A percentile compares a stretch with the other conserved stretches of the same genome.
These are phyloP conservation scores for Perca fluviatilis DNA, from an alignment of 2,113 vertebrate genomes.

Conservation along the genomic window DNA sequence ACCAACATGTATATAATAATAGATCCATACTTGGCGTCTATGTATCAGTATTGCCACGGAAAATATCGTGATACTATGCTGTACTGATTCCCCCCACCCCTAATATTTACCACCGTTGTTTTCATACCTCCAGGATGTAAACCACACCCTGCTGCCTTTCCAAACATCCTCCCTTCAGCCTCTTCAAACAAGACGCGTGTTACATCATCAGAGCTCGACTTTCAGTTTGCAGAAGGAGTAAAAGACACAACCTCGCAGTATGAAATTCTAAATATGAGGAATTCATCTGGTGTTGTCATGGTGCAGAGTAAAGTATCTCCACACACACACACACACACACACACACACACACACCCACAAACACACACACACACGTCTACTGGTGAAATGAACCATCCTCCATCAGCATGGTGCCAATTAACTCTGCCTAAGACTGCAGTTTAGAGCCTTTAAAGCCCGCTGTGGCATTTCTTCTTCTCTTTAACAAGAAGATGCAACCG, in stretches of 20 bases:
- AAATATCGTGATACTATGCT: no score
- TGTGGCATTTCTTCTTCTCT: slow-evolving; percentile 54
- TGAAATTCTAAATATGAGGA: slow-evolving; percentile 48
- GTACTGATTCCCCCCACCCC: no score
- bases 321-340: slow-evolving; percentile 24
- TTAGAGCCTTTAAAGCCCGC: slow-evolving; percentile 45
- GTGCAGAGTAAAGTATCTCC: slow-evolving; percentile 39
- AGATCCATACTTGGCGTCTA: no score
- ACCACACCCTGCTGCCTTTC: slow-evolving; percentile 34
- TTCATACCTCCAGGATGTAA: slow-evolving; percentile 44
- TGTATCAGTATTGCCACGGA: no score
- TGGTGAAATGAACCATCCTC: slow-evolving; percentile 55
- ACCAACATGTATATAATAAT: no score
- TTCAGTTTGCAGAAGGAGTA: not conserved
- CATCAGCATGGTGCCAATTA: slow-evolving; percentile 69
- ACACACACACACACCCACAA: slow-evolving; percentile 1
- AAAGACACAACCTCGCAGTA: not conserved
- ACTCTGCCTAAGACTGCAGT: slow-evolving; percentile 44
- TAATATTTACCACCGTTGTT: slow-evolving; percentile 24
- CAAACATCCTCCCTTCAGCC: not conserved
- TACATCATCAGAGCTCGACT: not conserved
- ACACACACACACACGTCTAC: slow-evolving; percentile 1
- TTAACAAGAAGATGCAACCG: slow-evolving; percentile 9
- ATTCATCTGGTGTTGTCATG: slow-evolving; percentile 37
- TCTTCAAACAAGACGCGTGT: not conserved